A percentile compares a stretch with the other conserved stretches of the same genome.
Evolutionary conservation across 2,797 vertebrate species (phyloP).

Genomic region (Chrysocyon brachyurus): DNA sequence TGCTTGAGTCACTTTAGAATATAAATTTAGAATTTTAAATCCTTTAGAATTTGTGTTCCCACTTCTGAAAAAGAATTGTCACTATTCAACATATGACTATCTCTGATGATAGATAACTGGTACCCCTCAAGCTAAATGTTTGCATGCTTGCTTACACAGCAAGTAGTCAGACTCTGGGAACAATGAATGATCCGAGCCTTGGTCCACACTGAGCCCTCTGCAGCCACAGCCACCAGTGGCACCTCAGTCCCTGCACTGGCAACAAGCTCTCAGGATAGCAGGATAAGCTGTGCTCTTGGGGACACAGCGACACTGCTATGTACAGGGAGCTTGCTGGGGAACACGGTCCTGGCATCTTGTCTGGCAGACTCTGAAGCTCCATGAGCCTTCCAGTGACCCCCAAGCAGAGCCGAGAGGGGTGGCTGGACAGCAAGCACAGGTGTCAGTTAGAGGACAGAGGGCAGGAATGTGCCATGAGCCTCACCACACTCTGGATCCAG

Average conservation of each 20-base stretch:
- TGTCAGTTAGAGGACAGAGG: accelerated
- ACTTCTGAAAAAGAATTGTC: conserved; percentile 85
- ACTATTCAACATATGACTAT: conserved; percentile 82
- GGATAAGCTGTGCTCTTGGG: background rate
- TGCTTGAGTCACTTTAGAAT: conserved; percentile 81
- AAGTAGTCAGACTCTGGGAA: background rate
- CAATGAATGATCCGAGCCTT: background rate
- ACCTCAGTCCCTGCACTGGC: accelerated
- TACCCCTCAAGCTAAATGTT: background rate
- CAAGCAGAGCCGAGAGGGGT: background rate
- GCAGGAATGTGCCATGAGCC: background rate
- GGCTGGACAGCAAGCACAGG: background rate
- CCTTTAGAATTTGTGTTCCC: conserved; percentile 82
- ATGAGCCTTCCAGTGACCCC: no score
- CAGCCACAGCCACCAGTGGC: background rate
- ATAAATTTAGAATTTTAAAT: conserved; percentile 52
- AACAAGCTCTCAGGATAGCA: background rate
- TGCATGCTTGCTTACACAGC: background rate
- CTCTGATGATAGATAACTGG: conserved; percentile 74
- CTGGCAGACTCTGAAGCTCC: no score
- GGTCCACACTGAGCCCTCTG: background rate
- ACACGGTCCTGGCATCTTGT: no score
- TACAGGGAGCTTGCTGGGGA: background rate
- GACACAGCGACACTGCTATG: background rate
- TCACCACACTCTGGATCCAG: background rate